phyloP scores from a whole-genome alignment of 2,113 vertebrate species.

The Xenopus borealis region DNA sequence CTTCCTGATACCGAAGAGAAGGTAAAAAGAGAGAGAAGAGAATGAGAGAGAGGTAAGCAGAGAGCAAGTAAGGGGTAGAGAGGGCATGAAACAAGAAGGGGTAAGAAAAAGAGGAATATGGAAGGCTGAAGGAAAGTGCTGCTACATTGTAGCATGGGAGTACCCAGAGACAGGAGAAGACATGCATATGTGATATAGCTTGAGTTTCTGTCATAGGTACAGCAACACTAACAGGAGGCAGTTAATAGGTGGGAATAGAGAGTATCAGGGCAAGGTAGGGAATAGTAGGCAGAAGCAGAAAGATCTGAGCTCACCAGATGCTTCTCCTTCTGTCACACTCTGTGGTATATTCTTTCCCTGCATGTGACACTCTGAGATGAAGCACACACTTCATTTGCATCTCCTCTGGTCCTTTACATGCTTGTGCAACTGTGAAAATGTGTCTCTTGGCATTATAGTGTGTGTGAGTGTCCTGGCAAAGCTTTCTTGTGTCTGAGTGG shows the following conservation, averaged over 20 bases:
- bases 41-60: conserved; percentile 27
- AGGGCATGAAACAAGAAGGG: background rate
- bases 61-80: conserved; percentile 10
- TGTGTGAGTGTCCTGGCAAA: background rate
- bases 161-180: too few species aligned
- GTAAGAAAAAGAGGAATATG: background rate
- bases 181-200: background rate
- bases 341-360: conserved; percentile 10
- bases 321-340: conserved; percentile 18
- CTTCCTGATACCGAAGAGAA: conserved; percentile 42
- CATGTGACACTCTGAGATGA: conserved; percentile 1
- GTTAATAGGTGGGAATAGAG: background rate
- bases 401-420: conserved; percentile 22
- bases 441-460: conserved; percentile 1
- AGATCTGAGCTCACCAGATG: conserved; percentile 17
- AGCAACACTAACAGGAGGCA: background rate
- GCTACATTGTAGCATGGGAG: too few species aligned
- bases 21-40: conserved; percentile 44
- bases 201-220: background rate
- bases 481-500: conserved; percentile 25
- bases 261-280: background rate
- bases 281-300: conserved; percentile 15
- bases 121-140: background rate
- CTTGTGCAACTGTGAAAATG: conserved; percentile 13
- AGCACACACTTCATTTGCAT: conserved; percentile 22